A percentile compares a stretch with the other conserved stretches of the same genome.
These are phyloP conservation scores for Ictalurus furcatus DNA, from an alignment of 2,113 vertebrate genomes.

Conservation along the genomic window DNA sequence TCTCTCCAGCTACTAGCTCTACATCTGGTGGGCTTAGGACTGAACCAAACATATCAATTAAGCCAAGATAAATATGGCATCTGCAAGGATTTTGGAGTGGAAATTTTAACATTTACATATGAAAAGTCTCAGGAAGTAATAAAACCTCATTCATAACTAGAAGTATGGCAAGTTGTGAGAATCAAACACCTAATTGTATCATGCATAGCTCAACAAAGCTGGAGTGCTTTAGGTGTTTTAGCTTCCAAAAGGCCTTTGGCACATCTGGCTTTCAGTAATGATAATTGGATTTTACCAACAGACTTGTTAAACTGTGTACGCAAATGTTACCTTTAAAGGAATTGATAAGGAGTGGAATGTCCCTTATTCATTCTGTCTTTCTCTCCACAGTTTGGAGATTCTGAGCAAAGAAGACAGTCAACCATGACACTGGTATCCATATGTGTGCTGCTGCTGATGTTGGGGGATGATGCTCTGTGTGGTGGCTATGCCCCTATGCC, in stretches of 20 bases:
- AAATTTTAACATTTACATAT: not conserved
- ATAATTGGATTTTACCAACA: slow-evolving; percentile 12
- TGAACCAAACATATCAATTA: slow-evolving; percentile 10
- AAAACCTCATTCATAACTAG: slow-evolving; percentile 10
- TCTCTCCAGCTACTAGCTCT: slow-evolving; percentile 35
- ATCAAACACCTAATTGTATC: not conserved
- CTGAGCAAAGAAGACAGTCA: slow-evolving; percentile 56
- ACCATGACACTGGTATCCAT: slow-evolving; percentile 69
- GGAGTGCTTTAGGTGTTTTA: not conserved
- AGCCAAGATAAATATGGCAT: slow-evolving; percentile 26
- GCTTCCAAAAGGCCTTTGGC: slow-evolving; percentile 7
- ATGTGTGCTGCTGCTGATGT: slow-evolving; percentile 76
- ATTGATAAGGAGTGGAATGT: not conserved
- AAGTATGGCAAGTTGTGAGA: not conserved
- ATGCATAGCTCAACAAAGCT: not conserved
- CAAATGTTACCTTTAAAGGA: slow-evolving; percentile 9
- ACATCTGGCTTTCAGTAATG: not conserved
- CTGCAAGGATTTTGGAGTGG: not conserved
- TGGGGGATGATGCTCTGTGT: slow-evolving; percentile 65
- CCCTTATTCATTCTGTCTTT: not conserved
- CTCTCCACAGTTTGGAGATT: slow-evolving; percentile 47
- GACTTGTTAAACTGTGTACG: not conserved
- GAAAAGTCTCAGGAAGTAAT: not conserved
- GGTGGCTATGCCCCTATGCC: slow-evolving; percentile 83
- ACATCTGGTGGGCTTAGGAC: slow-evolving; percentile 19